phyloP scores from a whole-genome alignment of 2,888 invertebrate genomes.

The Lithophane leautieri region DNA sequence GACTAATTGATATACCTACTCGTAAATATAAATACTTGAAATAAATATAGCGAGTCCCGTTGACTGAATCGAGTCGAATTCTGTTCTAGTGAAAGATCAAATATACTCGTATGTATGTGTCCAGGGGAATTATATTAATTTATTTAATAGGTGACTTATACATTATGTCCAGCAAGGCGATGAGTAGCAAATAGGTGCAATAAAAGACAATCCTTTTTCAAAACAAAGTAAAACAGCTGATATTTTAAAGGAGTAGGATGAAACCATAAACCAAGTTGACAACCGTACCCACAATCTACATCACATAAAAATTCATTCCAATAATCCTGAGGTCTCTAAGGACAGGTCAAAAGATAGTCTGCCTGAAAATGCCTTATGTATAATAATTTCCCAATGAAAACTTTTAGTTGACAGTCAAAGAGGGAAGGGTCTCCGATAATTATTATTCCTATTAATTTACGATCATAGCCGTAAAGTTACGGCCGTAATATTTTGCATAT shows the following conservation, averaged over 20 bases:
- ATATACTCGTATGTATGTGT: background rate
- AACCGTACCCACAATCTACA: background rate
- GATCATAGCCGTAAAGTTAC: constrained; percentile 56
- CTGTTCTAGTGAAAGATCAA: background rate
- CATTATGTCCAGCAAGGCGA: background rate
- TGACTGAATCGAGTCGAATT: background rate
- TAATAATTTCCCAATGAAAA: constrained; percentile 56
- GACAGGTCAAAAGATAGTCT: constrained; percentile 29
- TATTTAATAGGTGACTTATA: no score
- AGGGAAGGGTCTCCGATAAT: constrained; percentile 35
- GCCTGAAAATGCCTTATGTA: constrained; percentile 42
- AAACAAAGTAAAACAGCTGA: background rate
- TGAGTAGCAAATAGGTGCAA: background rate
- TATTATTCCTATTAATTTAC: constrained; percentile 59
- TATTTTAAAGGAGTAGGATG: background rate
- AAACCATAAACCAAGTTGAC: background rate
- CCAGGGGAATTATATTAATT: no score
- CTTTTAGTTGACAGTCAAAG: constrained; percentile 49
- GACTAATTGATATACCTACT: constrained; percentile 16
- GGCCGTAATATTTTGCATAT: constrained; percentile 65
- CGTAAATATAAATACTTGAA: background rate
- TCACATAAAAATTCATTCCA: constrained; percentile 11
- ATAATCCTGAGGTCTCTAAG: constrained; percentile 3
- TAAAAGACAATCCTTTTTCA: background rate
- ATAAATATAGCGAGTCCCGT: background rate